Percentiles rank a stretch among this genome's conserved stretches.
These are phyloP conservation scores for Geococcyx californianus DNA, from an alignment of 2,113 vertebrate genomes.

Conservation along the genomic window DNA sequence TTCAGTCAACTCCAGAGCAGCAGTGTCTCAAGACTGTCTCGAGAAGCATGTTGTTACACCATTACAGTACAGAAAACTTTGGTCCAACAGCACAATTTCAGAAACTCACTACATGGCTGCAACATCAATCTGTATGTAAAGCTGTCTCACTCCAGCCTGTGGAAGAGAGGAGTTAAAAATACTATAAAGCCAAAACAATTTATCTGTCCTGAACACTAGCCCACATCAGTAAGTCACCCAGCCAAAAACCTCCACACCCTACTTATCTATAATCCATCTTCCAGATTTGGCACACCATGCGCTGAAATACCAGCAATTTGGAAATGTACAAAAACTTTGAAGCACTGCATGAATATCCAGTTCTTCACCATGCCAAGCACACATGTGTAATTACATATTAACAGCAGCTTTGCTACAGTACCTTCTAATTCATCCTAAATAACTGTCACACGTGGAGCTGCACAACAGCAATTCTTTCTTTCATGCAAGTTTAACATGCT, in stretches of 20 bases:
- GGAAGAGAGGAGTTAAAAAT: slow-evolving; percentile 14
- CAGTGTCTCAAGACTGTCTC: slow-evolving; percentile 33
- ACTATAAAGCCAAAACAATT: not conserved
- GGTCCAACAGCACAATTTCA: slow-evolving; percentile 77
- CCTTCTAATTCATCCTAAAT: not conserved
- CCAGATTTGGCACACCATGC: not conserved
- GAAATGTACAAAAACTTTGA: not conserved
- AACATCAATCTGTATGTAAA: slow-evolving; percentile 94
- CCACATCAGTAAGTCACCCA: not conserved
- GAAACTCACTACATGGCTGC: slow-evolving; percentile 85
- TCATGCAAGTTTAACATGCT: not conserved
- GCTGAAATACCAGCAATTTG: not conserved
- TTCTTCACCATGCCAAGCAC: not conserved
- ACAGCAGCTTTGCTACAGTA: not conserved
- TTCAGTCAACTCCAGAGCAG: not conserved
- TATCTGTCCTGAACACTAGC: not conserved
- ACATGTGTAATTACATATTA: not conserved
- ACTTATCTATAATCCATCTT: not conserved
- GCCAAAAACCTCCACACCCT: not conserved
- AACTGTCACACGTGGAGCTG: not conserved
- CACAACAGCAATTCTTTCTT: not conserved
- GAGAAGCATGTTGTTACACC: slow-evolving; percentile 52
- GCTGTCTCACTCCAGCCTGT: slow-evolving; percentile 92
- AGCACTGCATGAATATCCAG: not conserved
- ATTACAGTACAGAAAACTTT: slow-evolving; percentile 82